phyloP scores from a whole-genome alignment of 2,113 vertebrate species.

The Hipposideros armiger region DNA sequence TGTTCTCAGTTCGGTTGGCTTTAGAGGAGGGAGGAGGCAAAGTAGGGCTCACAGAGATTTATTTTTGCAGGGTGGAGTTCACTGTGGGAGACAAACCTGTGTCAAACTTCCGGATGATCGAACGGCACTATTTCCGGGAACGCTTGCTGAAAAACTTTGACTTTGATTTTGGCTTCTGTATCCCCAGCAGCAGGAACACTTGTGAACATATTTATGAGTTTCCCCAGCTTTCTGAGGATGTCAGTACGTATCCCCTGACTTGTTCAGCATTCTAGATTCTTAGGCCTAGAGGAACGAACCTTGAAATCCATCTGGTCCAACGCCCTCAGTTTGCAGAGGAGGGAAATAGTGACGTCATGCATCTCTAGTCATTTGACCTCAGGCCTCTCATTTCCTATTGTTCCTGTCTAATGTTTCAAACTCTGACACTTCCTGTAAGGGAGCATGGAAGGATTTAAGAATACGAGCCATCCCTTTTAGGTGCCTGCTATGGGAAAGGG shows the following conservation, averaged over 20 bases:
- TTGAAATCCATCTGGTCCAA: background rate
- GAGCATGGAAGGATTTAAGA: background rate
- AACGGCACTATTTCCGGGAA: constrained; percentile 98
- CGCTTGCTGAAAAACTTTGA: constrained; percentile 98
- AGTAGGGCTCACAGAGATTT: constrained; percentile 24
- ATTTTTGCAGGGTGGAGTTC: constrained; percentile 94
- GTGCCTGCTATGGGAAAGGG: background rate
- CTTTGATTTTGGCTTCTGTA: constrained; percentile 99
- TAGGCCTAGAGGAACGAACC: background rate
- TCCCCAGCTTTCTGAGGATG: constrained; percentile 96
- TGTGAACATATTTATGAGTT: constrained; percentile 99
- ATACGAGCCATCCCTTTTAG: background rate
- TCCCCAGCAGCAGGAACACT: constrained; percentile 98
- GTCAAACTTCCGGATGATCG: constrained; percentile 98
- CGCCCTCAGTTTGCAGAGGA: background rate
- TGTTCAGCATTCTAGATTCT: background rate
- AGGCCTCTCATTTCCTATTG: background rate
- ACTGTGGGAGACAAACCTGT: constrained; percentile 97
- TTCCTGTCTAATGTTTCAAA: background rate
- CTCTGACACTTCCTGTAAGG: background rate
- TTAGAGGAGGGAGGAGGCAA: background rate
- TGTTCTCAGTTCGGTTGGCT: background rate
- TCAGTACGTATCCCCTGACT: constrained; percentile 91
- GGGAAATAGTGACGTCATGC: background rate
- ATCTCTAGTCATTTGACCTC: background rate